Evolutionary conservation across 2,888 invertebrate species (phyloP).

Genomic region (Cyclophora punctaria): DNA sequence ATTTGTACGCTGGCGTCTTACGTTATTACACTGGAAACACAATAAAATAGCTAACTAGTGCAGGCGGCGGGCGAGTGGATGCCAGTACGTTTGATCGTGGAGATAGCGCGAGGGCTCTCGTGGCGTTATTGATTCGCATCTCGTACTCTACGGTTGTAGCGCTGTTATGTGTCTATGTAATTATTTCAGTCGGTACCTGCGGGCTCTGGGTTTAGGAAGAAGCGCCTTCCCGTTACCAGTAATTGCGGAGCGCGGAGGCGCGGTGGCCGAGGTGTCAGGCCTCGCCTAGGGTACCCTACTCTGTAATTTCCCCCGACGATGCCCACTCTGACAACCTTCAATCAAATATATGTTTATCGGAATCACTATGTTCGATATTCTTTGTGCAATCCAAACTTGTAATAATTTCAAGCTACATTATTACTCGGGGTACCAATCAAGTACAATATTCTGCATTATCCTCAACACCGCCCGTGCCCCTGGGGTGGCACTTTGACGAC

Average conservation of each 20-base stretch:
- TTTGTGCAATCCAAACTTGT: no score
- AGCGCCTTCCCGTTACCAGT: constrained; percentile 52
- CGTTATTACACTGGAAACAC: constrained; percentile 9
- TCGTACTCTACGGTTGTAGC: constrained; percentile 14
- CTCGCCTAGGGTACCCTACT: constrained; percentile 32
- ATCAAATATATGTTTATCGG: constrained; percentile 42
- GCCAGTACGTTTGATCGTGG: constrained; percentile 35
- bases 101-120: constrained; percentile 26
- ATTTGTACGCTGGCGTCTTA: constrained; percentile 6
- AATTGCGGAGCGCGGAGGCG: constrained; percentile 44
- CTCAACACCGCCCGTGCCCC: no score
- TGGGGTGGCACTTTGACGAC: no score
- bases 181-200: constrained; percentile 45
- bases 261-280: constrained; percentile 54
- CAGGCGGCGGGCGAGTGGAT: constrained; percentile 13
- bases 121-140: constrained; percentile 48
- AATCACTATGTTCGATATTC: constrained; percentile 21
- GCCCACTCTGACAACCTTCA: constrained; percentile 40
- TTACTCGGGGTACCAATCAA: no score
- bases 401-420: no score
- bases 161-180: constrained; percentile 62
- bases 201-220: constrained; percentile 32
- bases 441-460: no score
- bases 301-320: constrained; percentile 50
- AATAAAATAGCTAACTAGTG: constrained; percentile 12